A percentile compares a stretch with the other conserved stretches of the same genome.
These are phyloP conservation scores for Philonicus albiceps DNA, from an alignment of 2,888 invertebrate species.

Conservation along the genomic window DNA sequence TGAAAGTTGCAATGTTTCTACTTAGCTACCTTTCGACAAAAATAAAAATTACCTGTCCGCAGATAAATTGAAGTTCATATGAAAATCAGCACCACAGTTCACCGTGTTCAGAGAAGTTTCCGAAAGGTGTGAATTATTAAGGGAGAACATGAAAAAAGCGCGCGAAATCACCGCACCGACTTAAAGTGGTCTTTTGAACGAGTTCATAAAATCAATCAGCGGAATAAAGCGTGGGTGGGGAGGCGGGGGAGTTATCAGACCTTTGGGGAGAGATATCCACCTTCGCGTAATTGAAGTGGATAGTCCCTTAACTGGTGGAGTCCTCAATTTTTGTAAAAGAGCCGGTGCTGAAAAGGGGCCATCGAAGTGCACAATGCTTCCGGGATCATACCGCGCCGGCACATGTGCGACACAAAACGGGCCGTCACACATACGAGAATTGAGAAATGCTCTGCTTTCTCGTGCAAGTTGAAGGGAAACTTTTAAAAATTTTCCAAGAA, in stretches of 20 bases:
- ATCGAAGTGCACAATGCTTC: not conserved
- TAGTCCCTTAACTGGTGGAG: not conserved
- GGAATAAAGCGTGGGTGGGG: not conserved
- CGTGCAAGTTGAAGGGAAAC: conserved; percentile 31
- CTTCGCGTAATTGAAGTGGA: conserved; percentile 14
- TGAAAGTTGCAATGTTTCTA: not conserved
- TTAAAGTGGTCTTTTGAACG: not conserved
- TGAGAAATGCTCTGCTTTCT: conserved; percentile 24
- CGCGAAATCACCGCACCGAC: not conserved
- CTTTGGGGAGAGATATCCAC: not conserved
- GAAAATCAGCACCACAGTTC: not conserved
- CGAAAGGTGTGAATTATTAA: not conserved
- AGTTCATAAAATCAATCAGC: conserved; percentile 16
- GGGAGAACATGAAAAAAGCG: not conserved
- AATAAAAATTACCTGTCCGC: not conserved
- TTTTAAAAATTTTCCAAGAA: conserved; percentile 44
- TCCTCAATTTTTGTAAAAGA: not conserved
- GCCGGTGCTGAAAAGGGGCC: not conserved
- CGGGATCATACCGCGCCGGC: not conserved
- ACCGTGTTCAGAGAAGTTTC: not conserved
- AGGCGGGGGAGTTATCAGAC: too few species aligned
- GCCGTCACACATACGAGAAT: conserved; percentile 25
- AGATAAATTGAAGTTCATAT: not conserved
- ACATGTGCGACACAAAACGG: not conserved
- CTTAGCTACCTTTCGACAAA: not conserved